These are phyloP conservation scores for Coreius guichenoti DNA, from an alignment of 2,797 vertebrate genomes.

Conservation along the genomic window DNA sequence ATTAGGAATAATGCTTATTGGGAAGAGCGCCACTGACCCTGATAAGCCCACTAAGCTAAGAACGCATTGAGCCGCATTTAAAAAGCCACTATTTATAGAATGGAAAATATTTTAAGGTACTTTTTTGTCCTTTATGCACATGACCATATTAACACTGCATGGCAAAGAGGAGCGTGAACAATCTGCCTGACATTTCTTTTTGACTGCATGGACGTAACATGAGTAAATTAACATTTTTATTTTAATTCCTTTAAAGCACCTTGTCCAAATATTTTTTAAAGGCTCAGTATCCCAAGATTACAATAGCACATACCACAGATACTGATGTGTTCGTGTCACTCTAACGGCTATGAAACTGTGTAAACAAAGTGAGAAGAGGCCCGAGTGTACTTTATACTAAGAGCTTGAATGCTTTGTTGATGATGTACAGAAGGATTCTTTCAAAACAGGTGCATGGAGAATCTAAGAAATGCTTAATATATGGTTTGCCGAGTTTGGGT, in stretches of 20 bases:
- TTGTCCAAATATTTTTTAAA: neutral
- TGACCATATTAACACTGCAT: neutral
- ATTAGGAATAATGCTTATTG: neutral
- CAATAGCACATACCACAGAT: conserved; percentile 5
- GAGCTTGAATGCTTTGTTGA: neutral
- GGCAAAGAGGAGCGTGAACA: neutral
- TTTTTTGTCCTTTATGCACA: neutral
- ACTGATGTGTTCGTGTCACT: neutral
- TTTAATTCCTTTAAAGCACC: neutral
- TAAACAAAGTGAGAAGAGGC: conserved; percentile 3
- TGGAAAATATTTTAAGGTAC: no score
- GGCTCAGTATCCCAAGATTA: neutral
- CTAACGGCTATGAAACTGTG: neutral
- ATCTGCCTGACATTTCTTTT: no score
- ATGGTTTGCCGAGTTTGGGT: conserved; percentile 49
- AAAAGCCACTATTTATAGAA: neutral
- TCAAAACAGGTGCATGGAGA: conserved; percentile 47
- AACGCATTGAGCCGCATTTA: neutral
- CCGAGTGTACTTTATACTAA: neutral
- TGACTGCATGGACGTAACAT: neutral
- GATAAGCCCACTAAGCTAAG: neutral
- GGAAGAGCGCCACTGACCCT: neutral
- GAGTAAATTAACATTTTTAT: neutral
- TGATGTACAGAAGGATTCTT: conserved; percentile 30
- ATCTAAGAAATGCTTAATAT: conserved; percentile 45